Base-by-base conservation (phyloP, 2,113 vertebrate species). In the Lepus timidus region DNA sequence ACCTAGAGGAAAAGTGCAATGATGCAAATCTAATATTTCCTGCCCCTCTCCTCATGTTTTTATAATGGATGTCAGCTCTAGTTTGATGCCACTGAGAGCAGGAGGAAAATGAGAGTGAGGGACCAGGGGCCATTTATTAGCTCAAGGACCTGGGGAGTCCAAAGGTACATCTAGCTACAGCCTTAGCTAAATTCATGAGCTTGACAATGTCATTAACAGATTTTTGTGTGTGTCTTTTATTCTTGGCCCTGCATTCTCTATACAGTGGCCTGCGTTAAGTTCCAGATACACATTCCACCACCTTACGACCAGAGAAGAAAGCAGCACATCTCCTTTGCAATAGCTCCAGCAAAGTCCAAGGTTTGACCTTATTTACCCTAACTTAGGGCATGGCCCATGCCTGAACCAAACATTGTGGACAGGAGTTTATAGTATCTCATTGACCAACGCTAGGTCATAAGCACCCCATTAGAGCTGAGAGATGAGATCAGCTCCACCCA, bases 1-100 rank as follows among this genome's bases (percentile, higher is more conserved):
- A 94, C 22, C 74, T 82, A 89, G 27, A 80, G 23, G 25, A 51
- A 80, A 93, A 84, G 19, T 85, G 33, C 86, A 52, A 93, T 82
- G 61, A 90, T 65, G 22, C 31, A 88, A 33, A 29, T 61, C 14
- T 81, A 58, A 84, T 87, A 36, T 70, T 14, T 44, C 71, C 68
- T 84, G 8, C 27, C 9, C 61, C 33, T 65, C n/a, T 11, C 65
- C 55, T 70, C 44, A 3, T 76, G 62, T 36, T 58, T 88, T 91
- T 71, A 64, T 74, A 73, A 33, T 74, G 67, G 20, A 31, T 65
- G 9, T 85, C 16, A 49, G 39, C 44, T 39, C 11, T 89, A 52
- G 83, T 78, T 51, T 17, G 19, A 67, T 62, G 44, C 65, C 79
- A 88, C 1, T 55, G 49, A 88, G 13, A 68, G n/a, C 74, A 81